Percentiles rank a stretch among this genome's conserved stretches.
Conservation (phyloP, 1,140 invertebrate species). For the Drosophila pseudoananassae region DNA sequence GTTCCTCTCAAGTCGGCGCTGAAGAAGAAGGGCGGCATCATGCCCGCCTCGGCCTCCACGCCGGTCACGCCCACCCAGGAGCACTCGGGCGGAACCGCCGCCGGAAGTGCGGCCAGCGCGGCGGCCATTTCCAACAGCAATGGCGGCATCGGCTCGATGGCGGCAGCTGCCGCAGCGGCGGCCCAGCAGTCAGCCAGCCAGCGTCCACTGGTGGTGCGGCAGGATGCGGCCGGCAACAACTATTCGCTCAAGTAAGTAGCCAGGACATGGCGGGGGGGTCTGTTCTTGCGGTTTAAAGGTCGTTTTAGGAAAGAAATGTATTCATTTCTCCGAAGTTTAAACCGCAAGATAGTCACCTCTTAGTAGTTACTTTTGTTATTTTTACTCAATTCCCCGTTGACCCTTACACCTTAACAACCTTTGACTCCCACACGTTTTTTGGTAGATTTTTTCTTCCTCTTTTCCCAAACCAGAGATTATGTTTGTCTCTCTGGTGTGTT, state of each 20-base stretch:
- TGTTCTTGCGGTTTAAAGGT: neutral
- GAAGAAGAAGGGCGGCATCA: slow-evolving; percentile 89
- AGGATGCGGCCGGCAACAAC: slow-evolving; percentile 86
- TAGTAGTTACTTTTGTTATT: slow-evolving; percentile 29
- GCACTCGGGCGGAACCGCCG: slow-evolving; percentile 70
- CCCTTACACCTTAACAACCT: slow-evolving; percentile 7
- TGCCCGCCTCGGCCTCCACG: slow-evolving; percentile 80
- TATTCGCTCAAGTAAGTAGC: slow-evolving; percentile 87
- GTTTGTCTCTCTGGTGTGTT: slow-evolving; percentile 29
- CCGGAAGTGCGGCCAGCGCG: slow-evolving; percentile 47
- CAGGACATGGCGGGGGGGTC: neutral
- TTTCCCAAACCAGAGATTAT: slow-evolving; percentile 9
- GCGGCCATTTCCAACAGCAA: slow-evolving; percentile 73
- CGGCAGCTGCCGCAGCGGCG: slow-evolving; percentile 67
- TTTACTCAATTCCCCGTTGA: slow-evolving; percentile 45
- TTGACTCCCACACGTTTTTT: slow-evolving; percentile 26
- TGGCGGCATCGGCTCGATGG: slow-evolving; percentile 72
- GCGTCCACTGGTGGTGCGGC: slow-evolving; percentile 88
- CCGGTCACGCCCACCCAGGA: slow-evolving; percentile 91
- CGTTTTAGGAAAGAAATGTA: too few species aligned
- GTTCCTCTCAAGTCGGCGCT: slow-evolving; percentile 96
- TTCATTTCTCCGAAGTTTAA: neutral
- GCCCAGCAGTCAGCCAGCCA: slow-evolving; percentile 75
- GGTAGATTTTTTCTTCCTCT: slow-evolving; percentile 14
- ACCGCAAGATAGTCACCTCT: neutral